Conservation (phyloP, 2,113 vertebrate genomes). For the Mustelus asterias region DNA sequence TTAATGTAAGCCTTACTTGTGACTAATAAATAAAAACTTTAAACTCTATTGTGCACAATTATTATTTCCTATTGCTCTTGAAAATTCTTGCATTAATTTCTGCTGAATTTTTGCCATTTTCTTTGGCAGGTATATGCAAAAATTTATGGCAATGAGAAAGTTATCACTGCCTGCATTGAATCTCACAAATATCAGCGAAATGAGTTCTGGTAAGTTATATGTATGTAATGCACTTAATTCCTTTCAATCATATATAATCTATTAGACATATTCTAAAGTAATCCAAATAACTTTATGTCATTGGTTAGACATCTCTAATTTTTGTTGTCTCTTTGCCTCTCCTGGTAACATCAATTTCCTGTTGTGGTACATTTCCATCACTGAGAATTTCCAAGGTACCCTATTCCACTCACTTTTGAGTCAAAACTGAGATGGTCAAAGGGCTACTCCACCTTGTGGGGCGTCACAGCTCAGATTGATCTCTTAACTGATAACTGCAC, state of each 20-base stretch:
- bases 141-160: not conserved
- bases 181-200: constrained; percentile 27
- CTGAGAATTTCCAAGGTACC: not conserved
- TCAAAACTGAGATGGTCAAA: not conserved
- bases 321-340: not conserved
- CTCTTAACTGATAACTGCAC: not conserved
- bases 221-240: not conserved
- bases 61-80: not conserved
- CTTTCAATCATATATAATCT: not conserved
- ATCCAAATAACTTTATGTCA: not conserved
- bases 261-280: not conserved
- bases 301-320: not conserved
- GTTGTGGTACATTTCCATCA: not conserved
- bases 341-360: not conserved
- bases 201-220: constrained; percentile 25
- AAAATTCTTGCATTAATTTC: not conserved
- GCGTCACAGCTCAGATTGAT: not conserved
- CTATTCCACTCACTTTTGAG: not conserved
- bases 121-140: not conserved
- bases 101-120: not conserved
- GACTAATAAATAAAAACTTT: too few relatives aligned
- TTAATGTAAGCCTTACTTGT: too few relatives aligned
- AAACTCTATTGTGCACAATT: not conserved
- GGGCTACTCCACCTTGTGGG: not conserved
- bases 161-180: constrained; percentile 31